These are phyloP conservation scores for Hyperoodon ampullatus DNA, from an alignment of 2,113 vertebrate species.

Conservation along the genomic window DNA sequence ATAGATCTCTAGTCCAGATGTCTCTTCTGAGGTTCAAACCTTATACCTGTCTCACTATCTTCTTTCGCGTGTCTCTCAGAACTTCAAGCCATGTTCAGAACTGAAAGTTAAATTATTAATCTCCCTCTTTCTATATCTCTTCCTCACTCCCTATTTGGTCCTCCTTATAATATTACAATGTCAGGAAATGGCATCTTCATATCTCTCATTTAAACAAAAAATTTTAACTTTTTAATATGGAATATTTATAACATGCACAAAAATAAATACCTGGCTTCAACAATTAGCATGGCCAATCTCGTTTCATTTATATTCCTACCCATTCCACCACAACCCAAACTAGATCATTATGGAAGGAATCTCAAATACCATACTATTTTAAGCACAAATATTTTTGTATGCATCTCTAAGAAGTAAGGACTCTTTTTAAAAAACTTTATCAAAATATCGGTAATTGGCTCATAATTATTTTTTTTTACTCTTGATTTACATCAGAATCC, in stretches of 20 bases:
- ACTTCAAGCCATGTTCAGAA: not conserved
- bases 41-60: not conserved
- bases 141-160: not conserved
- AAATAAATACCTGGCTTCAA: not conserved
- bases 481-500: not conserved
- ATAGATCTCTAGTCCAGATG: not conserved
- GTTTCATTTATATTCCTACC: not conserved
- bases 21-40: not conserved
- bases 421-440: not conserved
- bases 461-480: not conserved
- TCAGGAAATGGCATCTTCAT: not conserved
- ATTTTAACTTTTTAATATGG: not conserved
- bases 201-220: not conserved
- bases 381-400: not conserved
- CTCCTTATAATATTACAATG: not conserved
- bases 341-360: not conserved
- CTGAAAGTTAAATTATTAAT: not conserved
- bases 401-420: not conserved
- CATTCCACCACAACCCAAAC: not conserved
- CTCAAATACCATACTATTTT: not conserved
- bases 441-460: not conserved
- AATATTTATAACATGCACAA: not conserved
- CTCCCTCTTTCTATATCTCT: not conserved
- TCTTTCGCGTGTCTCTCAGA: not conserved
- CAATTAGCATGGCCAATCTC: not conserved